These are phyloP conservation scores for Operophtera brumata DNA, from an alignment of 2,888 invertebrate genomes.

Conservation along the genomic window DNA sequence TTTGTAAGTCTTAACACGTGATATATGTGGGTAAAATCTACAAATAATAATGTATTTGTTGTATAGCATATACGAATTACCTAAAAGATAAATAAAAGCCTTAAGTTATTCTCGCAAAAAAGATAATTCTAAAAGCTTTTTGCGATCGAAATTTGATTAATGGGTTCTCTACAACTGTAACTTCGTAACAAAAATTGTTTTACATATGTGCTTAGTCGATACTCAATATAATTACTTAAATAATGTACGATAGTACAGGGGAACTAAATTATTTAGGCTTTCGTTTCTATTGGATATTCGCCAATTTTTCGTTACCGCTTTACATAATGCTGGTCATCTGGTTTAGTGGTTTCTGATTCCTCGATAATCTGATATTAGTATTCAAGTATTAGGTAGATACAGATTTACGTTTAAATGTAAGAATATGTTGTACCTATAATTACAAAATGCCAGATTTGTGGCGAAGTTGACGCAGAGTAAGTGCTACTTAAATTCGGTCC, in stretches of 20 bases:
- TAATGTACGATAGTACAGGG: neutral
- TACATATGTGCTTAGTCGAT: neutral
- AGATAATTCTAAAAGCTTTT: conserved; percentile 8
- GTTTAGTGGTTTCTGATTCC: conserved; percentile 13
- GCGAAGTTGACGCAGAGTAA: too few relatives aligned
- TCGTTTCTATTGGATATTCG: conserved; percentile 12
- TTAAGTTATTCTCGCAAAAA: conserved; percentile 1
- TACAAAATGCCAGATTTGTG: too few relatives aligned
- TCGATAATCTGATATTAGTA: too few relatives aligned
- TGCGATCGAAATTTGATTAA: conserved; percentile 12
- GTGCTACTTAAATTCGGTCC: too few relatives aligned
- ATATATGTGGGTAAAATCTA: too few relatives aligned
- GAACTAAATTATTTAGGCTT: conserved; percentile 10
- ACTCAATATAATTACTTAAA: neutral
- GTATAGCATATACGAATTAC: too few relatives aligned
- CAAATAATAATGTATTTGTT: too few relatives aligned
- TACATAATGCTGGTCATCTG: conserved; percentile 14
- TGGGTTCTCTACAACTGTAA: conserved; percentile 2
- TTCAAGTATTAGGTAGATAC: too few relatives aligned
- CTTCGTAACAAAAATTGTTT: conserved; percentile 3
- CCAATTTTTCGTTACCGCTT: conserved; percentile 6
- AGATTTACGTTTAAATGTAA: too few relatives aligned
- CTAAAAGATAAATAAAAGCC: conserved; percentile 1
- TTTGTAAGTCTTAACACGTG: too few relatives aligned
- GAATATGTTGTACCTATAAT: too few relatives aligned